A percentile compares a stretch with the other conserved stretches of the same genome.
phyloP scores from a whole-genome alignment of 1,140 invertebrate genomes.

The Theocolax elegans region DNA sequence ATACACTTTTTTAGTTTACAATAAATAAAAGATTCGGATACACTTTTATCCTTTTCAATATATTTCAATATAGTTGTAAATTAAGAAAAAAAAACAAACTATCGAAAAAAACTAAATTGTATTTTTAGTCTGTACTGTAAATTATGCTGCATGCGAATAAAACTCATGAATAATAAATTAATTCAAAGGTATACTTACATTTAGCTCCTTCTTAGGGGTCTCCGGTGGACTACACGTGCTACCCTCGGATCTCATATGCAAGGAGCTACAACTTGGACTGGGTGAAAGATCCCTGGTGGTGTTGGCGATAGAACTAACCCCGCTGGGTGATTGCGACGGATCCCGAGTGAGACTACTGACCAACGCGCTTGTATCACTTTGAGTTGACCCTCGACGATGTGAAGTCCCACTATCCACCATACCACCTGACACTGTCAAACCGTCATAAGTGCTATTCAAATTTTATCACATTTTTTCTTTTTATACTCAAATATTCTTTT shows the following conservation, averaged over 20 bases:
- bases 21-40: too few species aligned
- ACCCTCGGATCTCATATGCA: conserved; percentile 69
- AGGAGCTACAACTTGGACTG: conserved; percentile 71
- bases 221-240: conserved; percentile 67
- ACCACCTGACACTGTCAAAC: conserved; percentile 61
- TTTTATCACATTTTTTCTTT: conserved; percentile 35
- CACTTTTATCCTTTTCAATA: too few species aligned
- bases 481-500: too few species aligned
- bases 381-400: conserved; percentile 70
- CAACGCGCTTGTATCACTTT: conserved; percentile 76
- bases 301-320: conserved; percentile 65
- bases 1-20: too few species aligned
- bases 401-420: conserved; percentile 64
- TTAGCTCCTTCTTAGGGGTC: conserved; percentile 62
- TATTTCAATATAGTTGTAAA: too few species aligned
- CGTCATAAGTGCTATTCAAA: background rate
- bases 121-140: too few species aligned
- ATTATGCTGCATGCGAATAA: too few species aligned
- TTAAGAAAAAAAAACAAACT: too few species aligned
- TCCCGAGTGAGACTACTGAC: conserved; percentile 73
- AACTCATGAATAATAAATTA: too few species aligned
- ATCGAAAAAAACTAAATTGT: too few species aligned
- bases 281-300: conserved; percentile 72
- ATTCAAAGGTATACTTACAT: conserved; percentile 55
- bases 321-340: conserved; percentile 70